These are phyloP conservation scores for Episyrphus balteatus DNA, from an alignment of 1,140 invertebrate species.

Conservation along the genomic window DNA sequence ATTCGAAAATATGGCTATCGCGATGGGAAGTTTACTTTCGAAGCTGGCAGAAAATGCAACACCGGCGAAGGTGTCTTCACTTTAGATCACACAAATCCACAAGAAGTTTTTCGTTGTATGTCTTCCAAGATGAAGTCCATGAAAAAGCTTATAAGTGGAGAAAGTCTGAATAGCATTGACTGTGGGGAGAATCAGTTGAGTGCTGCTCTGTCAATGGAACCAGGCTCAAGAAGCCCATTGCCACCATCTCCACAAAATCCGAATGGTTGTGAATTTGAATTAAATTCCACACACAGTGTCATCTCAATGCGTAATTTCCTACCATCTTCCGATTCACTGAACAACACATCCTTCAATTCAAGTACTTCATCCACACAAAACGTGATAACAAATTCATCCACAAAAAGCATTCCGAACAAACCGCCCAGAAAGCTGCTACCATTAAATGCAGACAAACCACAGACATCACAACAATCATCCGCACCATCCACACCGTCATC, in stretches of 20 bases:
- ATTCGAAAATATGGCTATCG: conserved; percentile 75
- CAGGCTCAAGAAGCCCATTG: conserved; percentile 62
- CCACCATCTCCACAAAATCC: conserved; percentile 52
- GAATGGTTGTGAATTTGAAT: conserved; percentile 22
- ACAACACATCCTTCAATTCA: conserved; percentile 16
- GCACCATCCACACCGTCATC: too few species aligned
- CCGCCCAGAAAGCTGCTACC: conserved; percentile 27
- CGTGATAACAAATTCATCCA: conserved; percentile 4
- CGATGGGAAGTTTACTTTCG: conserved; percentile 74
- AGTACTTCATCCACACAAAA: neutral
- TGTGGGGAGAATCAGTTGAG: conserved; percentile 64
- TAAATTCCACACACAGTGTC: conserved; percentile 25
- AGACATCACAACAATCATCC: neutral
- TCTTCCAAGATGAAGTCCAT: conserved; percentile 72
- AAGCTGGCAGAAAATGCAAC: conserved; percentile 79
- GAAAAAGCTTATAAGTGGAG: conserved; percentile 63
- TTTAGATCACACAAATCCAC: conserved; percentile 63
- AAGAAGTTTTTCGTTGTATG: conserved; percentile 68
- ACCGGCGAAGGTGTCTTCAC: conserved; percentile 77
- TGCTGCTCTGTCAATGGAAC: conserved; percentile 58
- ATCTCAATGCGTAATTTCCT: conserved; percentile 26
- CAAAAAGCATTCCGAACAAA: conserved; percentile 29
- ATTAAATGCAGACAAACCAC: conserved; percentile 4
- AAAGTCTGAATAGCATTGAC: conserved; percentile 51
- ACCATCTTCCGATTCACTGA: conserved; percentile 30